A percentile compares a stretch with the other conserved stretches of the same genome.
Conservation (phyloP, 2,797 vertebrate species). For the Passerculus sandwichensis region DNA sequence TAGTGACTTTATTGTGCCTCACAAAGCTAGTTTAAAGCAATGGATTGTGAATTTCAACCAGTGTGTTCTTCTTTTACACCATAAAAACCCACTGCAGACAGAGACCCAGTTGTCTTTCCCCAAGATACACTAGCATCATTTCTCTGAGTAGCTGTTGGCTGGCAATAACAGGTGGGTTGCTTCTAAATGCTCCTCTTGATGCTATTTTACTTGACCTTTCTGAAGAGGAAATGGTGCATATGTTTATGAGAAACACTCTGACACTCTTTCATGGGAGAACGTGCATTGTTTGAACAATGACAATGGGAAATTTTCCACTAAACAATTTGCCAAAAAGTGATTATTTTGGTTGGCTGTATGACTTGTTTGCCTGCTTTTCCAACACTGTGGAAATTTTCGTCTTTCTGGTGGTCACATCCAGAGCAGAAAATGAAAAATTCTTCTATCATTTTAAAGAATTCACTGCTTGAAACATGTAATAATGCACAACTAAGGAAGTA, state of each 20-base stretch:
- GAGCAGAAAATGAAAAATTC: slow-evolving; percentile 23
- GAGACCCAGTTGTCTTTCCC: slow-evolving; percentile 48
- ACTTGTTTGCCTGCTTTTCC: slow-evolving; percentile 49
- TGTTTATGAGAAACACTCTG: slow-evolving; percentile 63
- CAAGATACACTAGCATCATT: slow-evolving; percentile 30
- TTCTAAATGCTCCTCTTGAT: slow-evolving; percentile 64
- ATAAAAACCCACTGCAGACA: slow-evolving; percentile 43
- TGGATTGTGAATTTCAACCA: slow-evolving; percentile 52
- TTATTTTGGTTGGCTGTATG: slow-evolving; percentile 37
- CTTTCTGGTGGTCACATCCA: neutral
- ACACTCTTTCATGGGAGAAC: slow-evolving; percentile 55
- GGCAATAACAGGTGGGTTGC: slow-evolving; percentile 58
- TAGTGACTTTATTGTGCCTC: slow-evolving; percentile 41
- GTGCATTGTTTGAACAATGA: slow-evolving; percentile 67
- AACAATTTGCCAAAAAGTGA: slow-evolving; percentile 50
- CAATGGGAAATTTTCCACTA: slow-evolving; percentile 64
- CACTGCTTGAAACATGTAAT: neutral
- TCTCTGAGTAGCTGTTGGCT: slow-evolving; percentile 49
- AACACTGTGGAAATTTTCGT: neutral
- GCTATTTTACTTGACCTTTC: slow-evolving; percentile 70
- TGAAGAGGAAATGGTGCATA: slow-evolving; percentile 62
- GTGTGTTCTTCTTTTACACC: neutral
- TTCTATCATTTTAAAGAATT: neutral
- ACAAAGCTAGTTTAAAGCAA: slow-evolving; percentile 56
- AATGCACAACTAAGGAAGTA: neutral